Evolutionary conservation across 2,888 invertebrate genomes (phyloP), one percentile per base, ranked within the genome.

Genomic region (Plebejus anna): DNA sequence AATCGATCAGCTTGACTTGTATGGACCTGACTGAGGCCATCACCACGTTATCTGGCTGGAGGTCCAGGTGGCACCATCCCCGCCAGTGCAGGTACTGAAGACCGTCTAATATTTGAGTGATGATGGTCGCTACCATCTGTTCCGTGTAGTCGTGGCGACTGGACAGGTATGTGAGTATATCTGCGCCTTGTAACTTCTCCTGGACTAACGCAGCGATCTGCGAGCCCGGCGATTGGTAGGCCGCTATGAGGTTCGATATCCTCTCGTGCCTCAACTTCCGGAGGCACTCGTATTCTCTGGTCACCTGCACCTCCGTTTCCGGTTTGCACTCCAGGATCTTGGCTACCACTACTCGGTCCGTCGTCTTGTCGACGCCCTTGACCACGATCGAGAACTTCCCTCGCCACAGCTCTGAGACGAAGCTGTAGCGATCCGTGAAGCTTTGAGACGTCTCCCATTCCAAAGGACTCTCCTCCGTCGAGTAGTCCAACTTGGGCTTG

Each of bases 51-150:
- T 98, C 98, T 0, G 99, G 99, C 88, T 99, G 98, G 75, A 99
- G 94, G 87, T 98, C 97, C 79, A 98, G 91, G 88, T 98, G 98
- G 82, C 97, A 97, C 81, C 96, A 96, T 2, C 98, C 98, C 83
- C 98, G 95, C 97, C 98, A 98, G 89, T 99, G 99, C 66, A 99
- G 93, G 89, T 98, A 99, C 89, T 99, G 98, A 0, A 99, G 92
- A 0, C 96, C 99, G 84, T 98, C 98, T 77, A 98, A 90, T 0
- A 98, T 92, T 92, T 99, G 99, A 2, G 96, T 95, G 70, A 99
- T 95, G 38, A 98, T 96, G 1, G 96, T 96, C 0, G 98, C 97
- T 0, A 99, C 98, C 89, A 97, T 96, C 89, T 99, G 98, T 89
- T 99, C 99, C 0, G 96, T 96, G 89, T 98, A 99, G 83, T 98